A percentile compares a stretch with the other conserved stretches of the same genome.
These are phyloP conservation scores for Pipistrellus nathusii DNA, from an alignment of 2,797 vertebrate species.

Conservation along the genomic window DNA sequence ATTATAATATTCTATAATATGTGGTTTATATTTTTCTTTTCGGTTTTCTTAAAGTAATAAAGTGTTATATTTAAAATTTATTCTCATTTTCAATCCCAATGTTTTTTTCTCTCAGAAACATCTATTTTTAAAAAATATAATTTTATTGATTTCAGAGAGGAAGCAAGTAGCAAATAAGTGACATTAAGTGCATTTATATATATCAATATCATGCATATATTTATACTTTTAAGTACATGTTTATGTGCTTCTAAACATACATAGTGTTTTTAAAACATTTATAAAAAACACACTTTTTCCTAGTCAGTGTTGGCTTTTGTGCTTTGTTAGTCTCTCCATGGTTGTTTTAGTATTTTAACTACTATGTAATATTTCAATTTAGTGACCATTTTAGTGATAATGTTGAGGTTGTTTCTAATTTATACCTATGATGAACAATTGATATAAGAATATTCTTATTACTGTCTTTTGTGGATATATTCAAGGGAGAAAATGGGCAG, in stretches of 20 bases:
- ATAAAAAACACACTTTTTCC: not conserved
- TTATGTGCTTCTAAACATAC: slow-evolving; percentile 2
- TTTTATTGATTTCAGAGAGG: too few species aligned
- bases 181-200: too few species aligned
- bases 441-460: not conserved
- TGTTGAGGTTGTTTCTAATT: slow-evolving; percentile 9
- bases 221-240: slow-evolving; percentile 24
- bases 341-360: slow-evolving; percentile 28
- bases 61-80: not conserved
- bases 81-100: not conserved
- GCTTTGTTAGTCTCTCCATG: not conserved
- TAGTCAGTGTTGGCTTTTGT: slow-evolving; percentile 30
- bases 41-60: not conserved
- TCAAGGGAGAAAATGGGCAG: not conserved
- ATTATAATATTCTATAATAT: not conserved
- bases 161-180: too few species aligned
- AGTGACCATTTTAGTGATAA: not conserved
- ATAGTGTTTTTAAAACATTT: slow-evolving; percentile 38
- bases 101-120: not conserved
- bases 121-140: slow-evolving; percentile 35
- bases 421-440: slow-evolving; percentile 26
- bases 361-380: not conserved
- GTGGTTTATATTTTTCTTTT: not conserved
- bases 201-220: slow-evolving; percentile 5
- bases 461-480: not conserved